A percentile compares a stretch with the other conserved stretches of the same genome.
phyloP scores from a whole-genome alignment of 2,797 vertebrate species.

The Manis pentadactyla region DNA sequence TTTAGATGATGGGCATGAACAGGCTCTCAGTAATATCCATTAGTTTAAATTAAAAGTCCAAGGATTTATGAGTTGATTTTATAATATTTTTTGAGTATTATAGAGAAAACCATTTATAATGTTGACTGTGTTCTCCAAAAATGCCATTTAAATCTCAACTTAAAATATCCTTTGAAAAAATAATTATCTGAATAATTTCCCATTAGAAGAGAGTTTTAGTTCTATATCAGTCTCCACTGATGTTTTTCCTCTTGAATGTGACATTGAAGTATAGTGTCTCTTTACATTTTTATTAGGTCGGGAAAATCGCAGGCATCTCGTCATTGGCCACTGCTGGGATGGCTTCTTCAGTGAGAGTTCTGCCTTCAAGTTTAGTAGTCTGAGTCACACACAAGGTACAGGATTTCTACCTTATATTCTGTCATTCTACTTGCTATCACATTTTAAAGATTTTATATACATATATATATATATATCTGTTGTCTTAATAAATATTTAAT shows the following conservation, averaged over 20 bases:
- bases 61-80: conserved; percentile 26
- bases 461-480: background rate
- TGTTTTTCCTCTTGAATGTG: conserved; percentile 27
- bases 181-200: conserved; percentile 12
- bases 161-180: conserved; percentile 33
- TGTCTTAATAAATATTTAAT: conserved; percentile 21
- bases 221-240: background rate
- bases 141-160: conserved; percentile 16
- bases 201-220: conserved; percentile 22
- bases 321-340: background rate
- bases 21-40: background rate
- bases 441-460: conserved; percentile 52
- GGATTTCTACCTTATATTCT: conserved; percentile 20
- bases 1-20: background rate
- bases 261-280: conserved; percentile 13
- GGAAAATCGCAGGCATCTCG: background rate
- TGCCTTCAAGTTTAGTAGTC: conserved; percentile 25
- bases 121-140: background rate
- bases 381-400: conserved; percentile 40
- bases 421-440: background rate
- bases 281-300: conserved; percentile 64
- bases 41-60: conserved; percentile 35
- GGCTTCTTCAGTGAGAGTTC: background rate
- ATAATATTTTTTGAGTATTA: conserved; percentile 34
- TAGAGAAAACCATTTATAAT: background rate